phyloP scores from a whole-genome alignment of 1,140 invertebrate genomes.

The Drosophila ogumai region DNA sequence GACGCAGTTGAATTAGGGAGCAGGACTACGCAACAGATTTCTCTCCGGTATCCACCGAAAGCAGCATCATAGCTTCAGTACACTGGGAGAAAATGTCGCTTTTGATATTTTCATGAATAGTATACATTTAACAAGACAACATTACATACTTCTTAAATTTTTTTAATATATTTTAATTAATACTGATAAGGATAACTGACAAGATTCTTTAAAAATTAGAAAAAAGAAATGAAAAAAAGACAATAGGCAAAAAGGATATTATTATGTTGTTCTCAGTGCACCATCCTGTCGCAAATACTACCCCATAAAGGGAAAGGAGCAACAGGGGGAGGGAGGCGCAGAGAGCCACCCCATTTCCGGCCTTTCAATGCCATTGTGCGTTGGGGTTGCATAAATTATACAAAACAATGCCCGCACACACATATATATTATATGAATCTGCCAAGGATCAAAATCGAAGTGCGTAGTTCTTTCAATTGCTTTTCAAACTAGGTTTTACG shows the following conservation, averaged over 20 bases:
- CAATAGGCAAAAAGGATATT: background rate
- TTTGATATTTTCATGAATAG: background rate
- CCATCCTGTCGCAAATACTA: constrained; percentile 22
- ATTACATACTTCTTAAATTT: too few species aligned
- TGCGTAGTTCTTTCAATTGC: constrained; percentile 68
- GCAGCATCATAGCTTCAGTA: background rate
- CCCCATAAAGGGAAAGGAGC: constrained; percentile 29
- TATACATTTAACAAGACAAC: too few species aligned
- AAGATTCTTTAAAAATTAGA: background rate
- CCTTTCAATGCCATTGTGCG: constrained; percentile 25
- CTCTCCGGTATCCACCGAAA: constrained; percentile 43
- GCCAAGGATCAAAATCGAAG: constrained; percentile 41
- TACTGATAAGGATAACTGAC: background rate
- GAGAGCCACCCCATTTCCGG: constrained; percentile 65
- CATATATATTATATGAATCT: constrained; percentile 18
- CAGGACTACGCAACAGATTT: constrained; percentile 49
- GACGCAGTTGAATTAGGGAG: constrained; percentile 40
- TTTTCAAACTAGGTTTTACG: constrained; percentile 73
- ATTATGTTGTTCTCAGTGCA: constrained; percentile 10
- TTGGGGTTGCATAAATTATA: constrained; percentile 80
- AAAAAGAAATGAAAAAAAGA: background rate
- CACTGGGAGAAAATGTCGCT: background rate
- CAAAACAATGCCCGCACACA: constrained; percentile 26
- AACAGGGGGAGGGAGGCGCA: constrained; percentile 12
- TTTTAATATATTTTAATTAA: too few species aligned